A percentile compares a stretch with the other conserved stretches of the same genome.
Conservation (phyloP, 2,113 vertebrate genomes). For the Anarhynchus alexandrinus region DNA sequence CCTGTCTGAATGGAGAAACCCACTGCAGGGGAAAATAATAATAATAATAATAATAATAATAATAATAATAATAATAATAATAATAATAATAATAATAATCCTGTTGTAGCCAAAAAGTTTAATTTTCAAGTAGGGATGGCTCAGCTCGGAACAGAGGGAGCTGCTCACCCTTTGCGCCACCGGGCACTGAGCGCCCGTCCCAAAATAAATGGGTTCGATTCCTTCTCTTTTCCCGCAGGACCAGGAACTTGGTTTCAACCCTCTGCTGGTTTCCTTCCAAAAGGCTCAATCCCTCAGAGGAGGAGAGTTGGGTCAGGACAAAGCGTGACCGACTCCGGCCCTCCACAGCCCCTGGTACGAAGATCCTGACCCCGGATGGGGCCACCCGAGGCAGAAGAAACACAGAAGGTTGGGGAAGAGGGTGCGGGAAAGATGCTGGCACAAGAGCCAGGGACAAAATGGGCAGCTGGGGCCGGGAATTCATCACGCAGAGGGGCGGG, state of each 20-base stretch:
- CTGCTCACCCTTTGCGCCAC: background rate
- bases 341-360: background rate
- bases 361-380: background rate
- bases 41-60: too few relatives aligned
- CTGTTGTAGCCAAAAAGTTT: background rate
- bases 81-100: too few relatives aligned
- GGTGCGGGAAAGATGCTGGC: background rate
- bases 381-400: background rate
- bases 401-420: background rate
- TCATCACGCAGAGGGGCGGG: background rate
- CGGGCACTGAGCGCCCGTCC: background rate
- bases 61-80: too few relatives aligned
- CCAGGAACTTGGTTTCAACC: background rate
- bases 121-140: background rate
- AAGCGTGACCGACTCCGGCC: background rate
- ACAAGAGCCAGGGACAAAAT: background rate
- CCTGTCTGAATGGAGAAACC: background rate
- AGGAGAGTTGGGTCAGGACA: background rate
- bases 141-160: background rate
- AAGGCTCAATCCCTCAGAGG: background rate
- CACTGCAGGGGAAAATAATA: background rate
- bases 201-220: background rate
- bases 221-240: background rate
- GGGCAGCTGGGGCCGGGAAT: background rate
- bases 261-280: background rate